These are phyloP conservation scores for Yoshiicerus persimilis DNA, from an alignment of 1,140 invertebrate genomes.

Conservation along the genomic window DNA sequence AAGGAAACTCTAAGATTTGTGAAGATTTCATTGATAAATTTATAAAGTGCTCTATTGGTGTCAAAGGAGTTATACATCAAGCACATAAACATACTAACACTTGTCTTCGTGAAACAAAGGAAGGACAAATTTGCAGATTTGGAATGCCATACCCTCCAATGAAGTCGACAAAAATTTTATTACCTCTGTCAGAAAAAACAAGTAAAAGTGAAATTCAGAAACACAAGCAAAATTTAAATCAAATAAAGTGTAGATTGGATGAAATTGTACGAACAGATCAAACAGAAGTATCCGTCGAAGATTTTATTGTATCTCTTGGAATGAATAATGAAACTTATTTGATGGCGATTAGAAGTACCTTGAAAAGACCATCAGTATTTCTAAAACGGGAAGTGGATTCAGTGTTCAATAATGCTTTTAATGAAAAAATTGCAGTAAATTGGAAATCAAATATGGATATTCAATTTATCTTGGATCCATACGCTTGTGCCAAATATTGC, in stretches of 20 bases:
- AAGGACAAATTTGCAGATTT: neutral
- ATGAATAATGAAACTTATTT: neutral
- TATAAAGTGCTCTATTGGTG: no score
- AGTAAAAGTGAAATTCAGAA: neutral
- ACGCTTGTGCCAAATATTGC: conserved; percentile 46
- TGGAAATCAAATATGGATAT: conserved; percentile 52
- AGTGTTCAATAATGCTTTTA: conserved; percentile 50
- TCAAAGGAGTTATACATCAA: neutral
- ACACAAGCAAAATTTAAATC: no score
- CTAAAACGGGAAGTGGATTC: conserved; percentile 44
- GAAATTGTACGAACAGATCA: neutral
- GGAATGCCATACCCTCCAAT: neutral
- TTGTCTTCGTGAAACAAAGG: neutral
- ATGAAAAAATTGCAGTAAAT: conserved; percentile 44
- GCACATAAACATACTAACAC: neutral
- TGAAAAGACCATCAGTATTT: conserved; percentile 24
- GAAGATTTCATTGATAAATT: no score
- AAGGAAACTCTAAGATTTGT: no score
- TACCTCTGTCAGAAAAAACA: neutral
- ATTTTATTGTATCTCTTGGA: neutral
- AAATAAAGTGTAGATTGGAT: neutral
- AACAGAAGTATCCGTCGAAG: neutral
- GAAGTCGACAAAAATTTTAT: neutral
- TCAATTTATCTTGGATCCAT: no score
- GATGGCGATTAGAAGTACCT: neutral